phyloP scores from a whole-genome alignment of 2,888 invertebrate species.

The Erannis defoliaria region DNA sequence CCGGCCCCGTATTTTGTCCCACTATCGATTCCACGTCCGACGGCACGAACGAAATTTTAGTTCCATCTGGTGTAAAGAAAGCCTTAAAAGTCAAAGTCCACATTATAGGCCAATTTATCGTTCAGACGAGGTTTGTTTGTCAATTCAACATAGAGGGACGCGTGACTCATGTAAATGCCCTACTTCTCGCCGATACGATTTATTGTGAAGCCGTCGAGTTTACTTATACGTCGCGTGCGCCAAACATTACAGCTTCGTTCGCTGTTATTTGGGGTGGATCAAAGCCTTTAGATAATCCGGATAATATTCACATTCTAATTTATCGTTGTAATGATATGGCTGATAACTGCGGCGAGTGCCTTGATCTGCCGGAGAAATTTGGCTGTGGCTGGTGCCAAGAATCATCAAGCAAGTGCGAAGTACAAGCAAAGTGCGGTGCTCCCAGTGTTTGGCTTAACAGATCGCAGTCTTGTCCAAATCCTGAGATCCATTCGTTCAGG shows the following conservation, averaged over 20 bases:
- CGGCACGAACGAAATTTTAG: conserved; percentile 95
- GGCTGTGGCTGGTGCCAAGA: conserved; percentile 99
- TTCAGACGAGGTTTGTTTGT: conserved; percentile 97
- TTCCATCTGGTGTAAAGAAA: conserved; percentile 96
- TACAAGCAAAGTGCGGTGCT: conserved; percentile 95
- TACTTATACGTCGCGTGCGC: conserved; percentile 95
- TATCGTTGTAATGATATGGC: conserved; percentile 99
- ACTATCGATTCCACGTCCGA: conserved; percentile 96
- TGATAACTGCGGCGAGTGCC: conserved; percentile 98
- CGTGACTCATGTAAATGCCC: conserved; percentile 96
- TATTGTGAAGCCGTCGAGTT: conserved; percentile 98
- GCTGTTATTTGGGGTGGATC: conserved; percentile 98
- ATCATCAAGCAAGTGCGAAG: conserved; percentile 96
- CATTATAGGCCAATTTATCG: conserved; percentile 97
- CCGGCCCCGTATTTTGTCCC: conserved; percentile 97
- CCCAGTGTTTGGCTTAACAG: conserved; percentile 95
- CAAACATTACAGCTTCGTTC: conserved; percentile 97
- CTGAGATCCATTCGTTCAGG: conserved; percentile 94
- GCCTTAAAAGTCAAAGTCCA: conserved; percentile 97
- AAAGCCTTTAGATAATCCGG: conserved; percentile 98
- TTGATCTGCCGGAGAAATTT: conserved; percentile 96
- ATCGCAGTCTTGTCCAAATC: conserved; percentile 97
- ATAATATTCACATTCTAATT: conserved; percentile 97
- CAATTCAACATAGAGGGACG: conserved; percentile 98
- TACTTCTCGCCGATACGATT: conserved; percentile 96